Evolutionary conservation across 2,113 vertebrate genomes (phyloP), one percentile per base, ranked within the genome.

Genomic region (Daboia siamensis): DNA sequence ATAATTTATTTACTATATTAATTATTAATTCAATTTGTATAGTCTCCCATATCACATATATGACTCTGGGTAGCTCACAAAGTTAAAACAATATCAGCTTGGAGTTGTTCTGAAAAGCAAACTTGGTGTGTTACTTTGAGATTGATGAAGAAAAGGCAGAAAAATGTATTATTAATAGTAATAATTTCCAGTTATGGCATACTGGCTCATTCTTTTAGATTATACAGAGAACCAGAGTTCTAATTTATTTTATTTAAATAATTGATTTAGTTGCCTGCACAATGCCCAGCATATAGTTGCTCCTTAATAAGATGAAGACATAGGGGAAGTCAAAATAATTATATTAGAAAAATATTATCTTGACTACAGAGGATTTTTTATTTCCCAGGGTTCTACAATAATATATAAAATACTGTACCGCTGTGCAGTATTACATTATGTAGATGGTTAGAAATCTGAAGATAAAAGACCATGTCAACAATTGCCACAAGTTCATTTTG

Each of bases 381-480:
- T 89, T 92, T 61, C 23, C 69, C 55, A 84, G 24, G 33, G 24
- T 87, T 26, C 64, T 54, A 20, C 26, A 11, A 17, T 64, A 69
- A 91, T 86, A 88, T 39, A 84, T 52, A 89, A 89, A 89, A 89
- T 51, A 48, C 20, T 59, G 13, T 46, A 21, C 54, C 90, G 44
- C 21, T 85, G 29, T 33, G 23, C 51, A 29, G 48, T 88, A 87
- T n/a, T 69, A 54, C 57, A 54, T 86, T 55, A 86, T 20, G 3
- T 59, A 44, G 55, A 59, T 15, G 10, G 9, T 48, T 46, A 64
- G 33, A 84, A 24, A 17, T 86, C 33, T 86, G 57, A 91, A 84
- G 48, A 90, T 1, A 74, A 89, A 90, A 94, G 90, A 93, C 90
- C 1, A 0, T 21, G 93, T 93, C n/a, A 56, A 93, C 87, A 93